Base-by-base conservation (phyloP, 2,888 invertebrate genomes). In the Mechanitis mazaeus region DNA sequence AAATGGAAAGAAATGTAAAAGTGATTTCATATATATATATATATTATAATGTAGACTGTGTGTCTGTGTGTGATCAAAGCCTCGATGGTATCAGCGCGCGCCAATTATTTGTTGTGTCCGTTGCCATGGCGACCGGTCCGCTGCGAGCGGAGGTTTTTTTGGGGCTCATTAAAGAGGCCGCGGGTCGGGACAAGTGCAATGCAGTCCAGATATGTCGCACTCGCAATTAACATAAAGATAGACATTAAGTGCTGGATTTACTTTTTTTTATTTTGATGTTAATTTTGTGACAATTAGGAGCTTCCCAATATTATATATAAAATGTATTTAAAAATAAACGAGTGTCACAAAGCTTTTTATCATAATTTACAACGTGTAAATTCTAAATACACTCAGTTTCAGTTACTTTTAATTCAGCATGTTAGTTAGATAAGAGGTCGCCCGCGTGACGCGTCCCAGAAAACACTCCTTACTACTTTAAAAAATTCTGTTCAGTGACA, bases 21-120 rank as follows among this genome's bases (percentile, higher is more conserved):
- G 20, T 20, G 20, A 35, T 35, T n/a, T n/a, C n/a, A 35, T 35
- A 35, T 35, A 35, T 35, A 35, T 35, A 35, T 35, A 1, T 35
- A 1, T 35, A 35, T 35, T 20, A 20, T 20, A 20, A 35, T 35
- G 35, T 35, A 35, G 3, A 35, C 35, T 4, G 6, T 9, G 42
- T 42, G 9, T 42, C 1, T 1, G 42, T 2, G 42, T 12, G 7
- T 28, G 54, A 46, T 45, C 64, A n/a, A 12, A 33, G 59, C 42
- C 45, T 54, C 69, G 79, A 79, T 78, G 72, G 70, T 78, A 81
- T 81, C 77, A 64, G 69, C 64, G 56, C 71, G 72, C 72, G 71
- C 77, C 80, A 82, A 80, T 81, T 81, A 82, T 83, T 79, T 78
- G 79, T 75, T 75, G 75, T 73, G 71, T 72, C 71, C 63, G 84